Percentiles rank a stretch among this genome's conserved stretches.
phyloP scores from a whole-genome alignment of 1,140 invertebrate species.

The Globodera rostochiensis region DNA sequence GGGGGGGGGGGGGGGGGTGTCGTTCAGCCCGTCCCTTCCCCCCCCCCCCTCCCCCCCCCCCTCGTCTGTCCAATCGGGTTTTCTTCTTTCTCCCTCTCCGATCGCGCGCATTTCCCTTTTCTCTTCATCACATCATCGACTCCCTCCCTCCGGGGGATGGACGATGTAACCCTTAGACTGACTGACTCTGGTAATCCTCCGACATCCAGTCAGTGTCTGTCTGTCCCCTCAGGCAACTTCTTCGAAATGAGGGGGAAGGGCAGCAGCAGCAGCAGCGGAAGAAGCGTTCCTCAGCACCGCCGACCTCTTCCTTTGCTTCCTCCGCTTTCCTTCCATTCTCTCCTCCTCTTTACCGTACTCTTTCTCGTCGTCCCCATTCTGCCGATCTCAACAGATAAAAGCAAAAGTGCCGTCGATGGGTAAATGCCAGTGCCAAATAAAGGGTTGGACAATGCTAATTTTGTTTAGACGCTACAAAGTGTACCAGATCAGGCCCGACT shows the following conservation, averaged over 20 bases:
- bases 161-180: neutral
- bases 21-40: neutral
- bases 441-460: neutral
- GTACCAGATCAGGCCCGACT: slow-evolving; percentile 33
- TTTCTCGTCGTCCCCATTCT: neutral
- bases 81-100: neutral
- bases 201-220: neutral
- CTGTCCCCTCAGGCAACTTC: neutral
- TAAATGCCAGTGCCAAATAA: neutral
- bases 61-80: neutral
- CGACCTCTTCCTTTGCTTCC: neutral
- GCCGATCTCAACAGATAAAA: neutral
- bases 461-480: slow-evolving; percentile 31
- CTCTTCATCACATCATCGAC: neutral
- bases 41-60: too few relatives aligned
- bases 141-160: neutral
- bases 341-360: neutral
- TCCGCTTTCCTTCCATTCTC: neutral
- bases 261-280: neutral
- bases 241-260: neutral
- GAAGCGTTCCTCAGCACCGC: neutral
- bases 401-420: neutral
- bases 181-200: neutral
- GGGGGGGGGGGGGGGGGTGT: too few relatives aligned
- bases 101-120: neutral